Evolutionary conservation across 2,113 vertebrate species (phyloP).

Genomic region (Sander lucioperca): DNA sequence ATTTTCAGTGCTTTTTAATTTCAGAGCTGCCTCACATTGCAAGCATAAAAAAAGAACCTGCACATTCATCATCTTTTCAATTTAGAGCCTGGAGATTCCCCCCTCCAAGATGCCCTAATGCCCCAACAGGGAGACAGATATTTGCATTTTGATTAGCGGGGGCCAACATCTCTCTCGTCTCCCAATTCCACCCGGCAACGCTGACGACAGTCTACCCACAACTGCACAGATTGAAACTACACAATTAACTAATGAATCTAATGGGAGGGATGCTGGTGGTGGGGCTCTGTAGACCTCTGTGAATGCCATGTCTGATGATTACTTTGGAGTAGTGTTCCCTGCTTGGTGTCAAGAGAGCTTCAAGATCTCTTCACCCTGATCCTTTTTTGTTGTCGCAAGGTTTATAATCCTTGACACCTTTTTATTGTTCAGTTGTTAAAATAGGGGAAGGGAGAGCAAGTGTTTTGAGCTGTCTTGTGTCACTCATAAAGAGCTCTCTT

Average conservation of each 20-base stretch:
- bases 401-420: conserved; percentile 44
- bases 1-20: conserved; percentile 62
- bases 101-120: conserved; percentile 71
- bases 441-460: conserved; percentile 9
- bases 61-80: conserved; percentile 82
- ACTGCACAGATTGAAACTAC: conserved; percentile 64
- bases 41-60: conserved; percentile 45
- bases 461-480: conserved; percentile 57
- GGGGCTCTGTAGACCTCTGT: conserved; percentile 17
- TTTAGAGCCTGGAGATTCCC: conserved; percentile 67
- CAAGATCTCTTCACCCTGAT: conserved; percentile 9
- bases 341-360: conserved; percentile 26
- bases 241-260: conserved; percentile 70
- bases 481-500: conserved; percentile 53
- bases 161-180: conserved; percentile 37
- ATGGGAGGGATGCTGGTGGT: not conserved
- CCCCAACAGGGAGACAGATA: conserved; percentile 66
- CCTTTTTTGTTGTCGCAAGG: not conserved
- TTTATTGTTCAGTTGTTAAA: conserved; percentile 46
- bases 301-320: conserved; percentile 61
- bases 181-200: conserved; percentile 51
- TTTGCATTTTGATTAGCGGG: conserved; percentile 83
- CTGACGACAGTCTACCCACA: conserved; percentile 46
- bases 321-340: conserved; percentile 51
- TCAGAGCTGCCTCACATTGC: conserved; percentile 43